Evolutionary conservation across 2,797 vertebrate species (phyloP).

Genomic region (Rhinophrynus dorsalis): DNA sequence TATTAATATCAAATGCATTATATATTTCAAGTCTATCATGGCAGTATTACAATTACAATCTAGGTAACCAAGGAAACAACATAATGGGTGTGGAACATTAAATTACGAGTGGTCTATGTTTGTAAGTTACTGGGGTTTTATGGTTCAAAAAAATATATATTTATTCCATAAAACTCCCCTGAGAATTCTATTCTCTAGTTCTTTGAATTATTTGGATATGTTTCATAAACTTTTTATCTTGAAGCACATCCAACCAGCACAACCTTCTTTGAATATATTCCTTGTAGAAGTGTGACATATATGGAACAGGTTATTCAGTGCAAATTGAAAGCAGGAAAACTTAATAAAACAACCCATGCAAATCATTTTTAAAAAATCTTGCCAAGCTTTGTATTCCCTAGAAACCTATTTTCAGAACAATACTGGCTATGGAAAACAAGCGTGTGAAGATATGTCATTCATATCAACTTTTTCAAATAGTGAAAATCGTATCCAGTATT

Average conservation of each 20-base stretch:
- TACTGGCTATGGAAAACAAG: conserved; percentile 7
- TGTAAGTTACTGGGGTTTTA: conserved; percentile 24
- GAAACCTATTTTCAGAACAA: conserved; percentile 32
- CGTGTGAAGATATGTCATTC: conserved; percentile 22
- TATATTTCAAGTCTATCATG: background rate
- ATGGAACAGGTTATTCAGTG: conserved; percentile 31
- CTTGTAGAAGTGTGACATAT: conserved; percentile 33
- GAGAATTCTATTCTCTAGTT: conserved; percentile 11
- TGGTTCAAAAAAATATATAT: conserved; percentile 6
- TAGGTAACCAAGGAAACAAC: background rate
- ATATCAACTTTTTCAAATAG: conserved; percentile 18
- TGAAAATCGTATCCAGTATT: conserved; percentile 2
- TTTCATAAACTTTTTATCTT: conserved; percentile 36
- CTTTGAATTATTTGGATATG: conserved; percentile 37
- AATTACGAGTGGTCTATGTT: background rate
- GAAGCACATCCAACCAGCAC: conserved; percentile 38
- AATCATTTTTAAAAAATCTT: conserved; percentile 42
- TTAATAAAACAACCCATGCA: conserved; percentile 42
- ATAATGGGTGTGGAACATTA: background rate
- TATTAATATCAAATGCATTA: background rate
- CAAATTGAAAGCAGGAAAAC: conserved; percentile 38
- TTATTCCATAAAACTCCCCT: conserved; percentile 25
- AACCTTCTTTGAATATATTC: conserved; percentile 34
- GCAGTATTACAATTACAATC: background rate
- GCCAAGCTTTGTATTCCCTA: conserved; percentile 34